These are phyloP conservation scores for Jaculus jaculus DNA, from an alignment of 2,113 vertebrate genomes.

Conservation along the genomic window DNA sequence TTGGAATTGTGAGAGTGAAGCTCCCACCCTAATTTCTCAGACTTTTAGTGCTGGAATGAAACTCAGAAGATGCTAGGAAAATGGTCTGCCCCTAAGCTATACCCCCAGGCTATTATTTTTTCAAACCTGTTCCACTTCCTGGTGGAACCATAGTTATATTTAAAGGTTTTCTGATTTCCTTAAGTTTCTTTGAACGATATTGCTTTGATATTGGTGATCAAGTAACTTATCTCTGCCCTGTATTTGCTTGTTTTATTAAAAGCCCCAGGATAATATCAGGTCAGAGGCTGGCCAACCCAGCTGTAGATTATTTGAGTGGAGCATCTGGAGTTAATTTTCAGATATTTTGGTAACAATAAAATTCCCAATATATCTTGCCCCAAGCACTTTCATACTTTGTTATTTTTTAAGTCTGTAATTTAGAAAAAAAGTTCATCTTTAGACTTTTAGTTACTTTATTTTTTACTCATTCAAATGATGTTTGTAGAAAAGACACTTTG, in stretches of 20 bases:
- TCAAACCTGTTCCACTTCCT: constrained; percentile 9
- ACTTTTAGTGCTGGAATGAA: background rate
- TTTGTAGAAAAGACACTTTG: constrained; percentile 51
- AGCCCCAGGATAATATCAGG: background rate
- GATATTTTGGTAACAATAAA: constrained; percentile 60
- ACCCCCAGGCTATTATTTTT: background rate
- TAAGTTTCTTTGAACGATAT: background rate
- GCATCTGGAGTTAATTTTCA: constrained; percentile 69
- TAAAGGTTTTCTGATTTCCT: constrained; percentile 32
- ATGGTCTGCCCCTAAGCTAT: background rate
- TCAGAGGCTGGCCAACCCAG: background rate
- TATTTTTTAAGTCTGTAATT: constrained; percentile 21
- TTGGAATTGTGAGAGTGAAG: background rate
- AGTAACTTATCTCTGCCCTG: constrained; percentile 3
- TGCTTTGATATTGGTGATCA: background rate
- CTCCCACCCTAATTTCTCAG: background rate
- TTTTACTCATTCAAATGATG: constrained; percentile 25
- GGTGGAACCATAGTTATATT: background rate
- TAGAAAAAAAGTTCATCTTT: constrained; percentile 59
- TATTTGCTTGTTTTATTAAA: constrained; percentile 49
- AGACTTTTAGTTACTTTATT: constrained; percentile 47
- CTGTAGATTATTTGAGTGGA: constrained; percentile 33
- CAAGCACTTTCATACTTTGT: constrained; percentile 28
- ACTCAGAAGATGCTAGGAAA: background rate
- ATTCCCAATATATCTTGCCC: constrained; percentile 44